Evolutionary conservation across 1,140 invertebrate genomes (phyloP), one percentile per base, ranked within the genome.

Genomic region (Halyomorpha halys): DNA sequence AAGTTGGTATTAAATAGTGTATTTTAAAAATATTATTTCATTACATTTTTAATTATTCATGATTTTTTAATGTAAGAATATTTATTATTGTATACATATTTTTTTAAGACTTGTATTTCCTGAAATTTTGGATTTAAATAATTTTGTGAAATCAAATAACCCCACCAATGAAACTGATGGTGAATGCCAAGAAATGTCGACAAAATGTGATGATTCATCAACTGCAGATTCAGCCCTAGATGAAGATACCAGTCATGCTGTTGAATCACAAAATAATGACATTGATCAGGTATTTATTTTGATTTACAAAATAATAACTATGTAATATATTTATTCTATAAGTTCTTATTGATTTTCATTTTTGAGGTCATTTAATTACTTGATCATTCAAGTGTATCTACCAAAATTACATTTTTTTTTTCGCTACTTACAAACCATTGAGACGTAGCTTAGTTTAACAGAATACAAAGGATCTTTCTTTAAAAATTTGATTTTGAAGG

Each of bases 61-160:
- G 8, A 8, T 4, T 4, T 30, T 30, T 30, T 3, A 49, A 4
- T 49, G 47, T 49, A 4, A n/a, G n/a, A n/a, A 5, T 49, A 53
- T 53, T 53, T 21, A 21, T 19, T 21, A 49, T 4, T 49, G 3
- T 49, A 3, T 18, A 18, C 11, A 30, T 13, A 1, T 39, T 39
- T 39, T 11, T 39, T 78, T 44, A 70, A 91, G 90, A 75, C 88
- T 95, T 34, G 84, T 83, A 4, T 95, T 95, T 76, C 89, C 90
- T 15, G 84, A 91, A 72, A 78, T 82, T 39, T 75, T 94, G 49
- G 86, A 94, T 74, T 76, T 95, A 66, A 93, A 93, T 76, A 80
- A 79, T 21, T 90, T 92, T 71, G 77, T 90, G 34, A 76, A 81
- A 51, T 39, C 34, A 13, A 75, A 74, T 25, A 65, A 71, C 9